Evolutionary conservation across 2,888 invertebrate species (phyloP).

Genomic region (Physocephala rufipes): DNA sequence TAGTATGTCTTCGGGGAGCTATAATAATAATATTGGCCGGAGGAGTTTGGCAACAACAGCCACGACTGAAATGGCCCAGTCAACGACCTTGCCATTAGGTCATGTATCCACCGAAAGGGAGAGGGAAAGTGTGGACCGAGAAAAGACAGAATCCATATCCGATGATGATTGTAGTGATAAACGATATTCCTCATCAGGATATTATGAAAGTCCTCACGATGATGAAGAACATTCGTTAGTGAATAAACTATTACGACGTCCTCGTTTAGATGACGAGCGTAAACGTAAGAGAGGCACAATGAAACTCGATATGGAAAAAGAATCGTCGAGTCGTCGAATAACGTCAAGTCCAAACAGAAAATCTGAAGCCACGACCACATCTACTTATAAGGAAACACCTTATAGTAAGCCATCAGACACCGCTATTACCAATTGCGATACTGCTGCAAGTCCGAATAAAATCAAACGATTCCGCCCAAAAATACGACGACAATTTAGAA

Average conservation of each 20-base stretch:
- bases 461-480: slow-evolving; percentile 65
- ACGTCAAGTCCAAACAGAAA: slow-evolving; percentile 67
- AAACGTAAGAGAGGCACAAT: slow-evolving; percentile 78
- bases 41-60: slow-evolving; percentile 36
- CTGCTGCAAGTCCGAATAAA: slow-evolving; percentile 63
- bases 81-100: not conserved
- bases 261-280: slow-evolving; percentile 77
- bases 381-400: slow-evolving; percentile 51
- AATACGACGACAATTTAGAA: slow-evolving; percentile 62
- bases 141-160: slow-evolving; percentile 72
- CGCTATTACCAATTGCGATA: slow-evolving; percentile 48
- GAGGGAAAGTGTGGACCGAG: not conserved
- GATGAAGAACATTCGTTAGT: slow-evolving; percentile 65
- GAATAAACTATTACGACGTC: slow-evolving; percentile 51
- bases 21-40: slow-evolving; percentile 66
- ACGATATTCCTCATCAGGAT: slow-evolving; percentile 78
- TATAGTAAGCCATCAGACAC: slow-evolving; percentile 54
- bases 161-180: slow-evolving; percentile 75
- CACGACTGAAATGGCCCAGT: not conserved
- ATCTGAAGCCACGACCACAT: slow-evolving; percentile 38
- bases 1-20: slow-evolving; percentile 71
- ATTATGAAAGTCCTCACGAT: slow-evolving; percentile 78
- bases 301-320: slow-evolving; percentile 77
- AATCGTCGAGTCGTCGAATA: slow-evolving; percentile 68
- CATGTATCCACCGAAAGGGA: slow-evolving; percentile 7